Base-by-base conservation (phyloP, 2,797 vertebrate species). In the Phyllotis vaccarum region DNA sequence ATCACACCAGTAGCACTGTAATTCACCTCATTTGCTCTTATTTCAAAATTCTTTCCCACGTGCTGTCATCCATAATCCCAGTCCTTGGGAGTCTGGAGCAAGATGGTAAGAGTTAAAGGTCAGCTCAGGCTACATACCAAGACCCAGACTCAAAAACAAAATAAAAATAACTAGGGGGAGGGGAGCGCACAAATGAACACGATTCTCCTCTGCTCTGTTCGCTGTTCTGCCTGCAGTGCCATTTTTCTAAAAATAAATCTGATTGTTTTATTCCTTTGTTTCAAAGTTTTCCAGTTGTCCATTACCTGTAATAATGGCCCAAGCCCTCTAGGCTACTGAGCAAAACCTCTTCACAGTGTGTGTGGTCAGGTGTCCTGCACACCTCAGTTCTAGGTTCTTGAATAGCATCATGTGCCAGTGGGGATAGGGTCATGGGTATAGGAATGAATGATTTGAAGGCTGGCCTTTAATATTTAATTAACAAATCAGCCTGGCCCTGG, bases 81-180 rank as follows among this genome's bases (percentile, higher is more conserved):
- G 64, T 29, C 37, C 14, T 70, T 86, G 49, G 66, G 85, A 86
- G 49, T 70, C n/a, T 86, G 64, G 70, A 70, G 64, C 83, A 86
- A 46, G 49, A 37, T 66, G 82, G 22, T 37, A 54, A 37, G 64
- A 56, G 49, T 40, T 72, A 70, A 86, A 86, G 68, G 66, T 66
- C 10, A 54, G 0, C 46, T 70, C 66, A 37, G 46, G 22, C 46
- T 64, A 54, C n/a, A 54, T 72, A 72, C 24, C n/a, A 86, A 86
- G 66, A 86, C 2, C 14, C 7, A 0, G 14, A 37, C 49, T 86
- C n/a, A 56, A 72, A 86, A 54, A 56, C 49, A 70, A 70, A 86
- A 54, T 37, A 86, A 54, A 52, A 29, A 29, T n/a, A 40, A 58
- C 46, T 76, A 3, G 17, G 16, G n/a, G 58, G 37, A 7, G 9